Percentiles rank a stretch among this genome's conserved stretches.
Conservation (phyloP, 2,113 vertebrate genomes). For the Eubucco bourcierii region DNA sequence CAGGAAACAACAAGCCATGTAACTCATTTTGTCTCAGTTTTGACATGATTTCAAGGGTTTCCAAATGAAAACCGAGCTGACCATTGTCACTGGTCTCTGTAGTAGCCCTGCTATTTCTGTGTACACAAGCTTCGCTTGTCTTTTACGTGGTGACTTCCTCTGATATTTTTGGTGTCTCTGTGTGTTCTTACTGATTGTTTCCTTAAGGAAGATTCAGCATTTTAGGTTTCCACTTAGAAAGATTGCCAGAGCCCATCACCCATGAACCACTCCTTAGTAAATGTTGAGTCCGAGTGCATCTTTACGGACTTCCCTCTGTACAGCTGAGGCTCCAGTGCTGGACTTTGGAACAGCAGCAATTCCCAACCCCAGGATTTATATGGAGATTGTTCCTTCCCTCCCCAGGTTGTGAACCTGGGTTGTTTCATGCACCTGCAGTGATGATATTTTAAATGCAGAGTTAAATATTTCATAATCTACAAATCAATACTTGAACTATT, state of each 20-base stretch:
- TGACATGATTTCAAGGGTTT: neutral
- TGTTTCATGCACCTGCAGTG: neutral
- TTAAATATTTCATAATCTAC: neutral
- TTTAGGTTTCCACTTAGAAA: neutral
- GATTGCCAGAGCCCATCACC: neutral
- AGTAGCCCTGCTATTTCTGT: neutral
- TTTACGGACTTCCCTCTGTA: neutral
- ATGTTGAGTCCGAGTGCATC: neutral
- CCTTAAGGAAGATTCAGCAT: neutral
- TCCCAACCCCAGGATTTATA: neutral
- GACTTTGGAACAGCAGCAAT: neutral
- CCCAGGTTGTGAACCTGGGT: neutral
- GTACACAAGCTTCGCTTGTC: neutral
- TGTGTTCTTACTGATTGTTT: neutral
- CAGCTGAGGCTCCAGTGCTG: neutral
- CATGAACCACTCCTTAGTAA: neutral
- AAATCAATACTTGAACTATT: neutral
- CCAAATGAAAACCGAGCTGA: neutral
- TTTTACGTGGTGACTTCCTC: neutral
- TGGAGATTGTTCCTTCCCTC: neutral
- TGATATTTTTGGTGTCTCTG: neutral
- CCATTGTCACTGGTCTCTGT: neutral
- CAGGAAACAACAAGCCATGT: constrained; percentile 6
- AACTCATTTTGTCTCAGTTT: neutral
- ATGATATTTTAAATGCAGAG: neutral